phyloP scores from a whole-genome alignment of 2,113 vertebrate genomes.

The Entomyzon cyanotis region DNA sequence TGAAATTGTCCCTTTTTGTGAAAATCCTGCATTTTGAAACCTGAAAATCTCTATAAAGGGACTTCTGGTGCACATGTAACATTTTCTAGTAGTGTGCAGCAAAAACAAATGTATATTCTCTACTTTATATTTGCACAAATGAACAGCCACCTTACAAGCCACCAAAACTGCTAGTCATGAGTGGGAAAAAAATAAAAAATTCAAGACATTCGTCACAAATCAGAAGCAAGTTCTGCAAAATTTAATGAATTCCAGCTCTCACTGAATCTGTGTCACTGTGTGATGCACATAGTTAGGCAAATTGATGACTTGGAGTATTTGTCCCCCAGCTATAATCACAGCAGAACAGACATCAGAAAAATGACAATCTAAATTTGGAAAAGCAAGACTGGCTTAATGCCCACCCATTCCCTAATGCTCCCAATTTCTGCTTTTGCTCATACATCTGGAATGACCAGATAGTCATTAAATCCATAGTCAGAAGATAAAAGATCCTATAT shows the following conservation, averaged over 20 bases:
- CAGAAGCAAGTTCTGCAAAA: not conserved
- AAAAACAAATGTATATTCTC: not conserved
- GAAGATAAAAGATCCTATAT: conserved; percentile 36
- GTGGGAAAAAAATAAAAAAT: not conserved
- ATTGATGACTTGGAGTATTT: not conserved
- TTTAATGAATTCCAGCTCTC: not conserved
- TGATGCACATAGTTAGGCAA: not conserved
- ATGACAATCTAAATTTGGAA: not conserved
- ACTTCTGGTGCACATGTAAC: conserved; percentile 1
- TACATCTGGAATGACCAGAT: not conserved
- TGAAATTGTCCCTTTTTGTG: not conserved
- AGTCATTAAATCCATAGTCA: conserved; percentile 15
- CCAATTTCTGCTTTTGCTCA: not conserved
- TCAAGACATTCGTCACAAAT: not conserved
- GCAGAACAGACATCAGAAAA: not conserved
- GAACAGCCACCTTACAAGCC: not conserved
- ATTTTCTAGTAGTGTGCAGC: not conserved
- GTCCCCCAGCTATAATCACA: not conserved
- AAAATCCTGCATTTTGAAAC: not conserved
- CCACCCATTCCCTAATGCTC: not conserved
- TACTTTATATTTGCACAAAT: not conserved
- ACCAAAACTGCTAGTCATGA: not conserved
- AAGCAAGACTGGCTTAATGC: not conserved
- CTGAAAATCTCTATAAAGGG: not conserved
- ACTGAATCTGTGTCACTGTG: not conserved